Evolutionary conservation across 1,140 invertebrate genomes (phyloP), one percentile per base, ranked within the genome.

Genomic region (Cydia fagiglandana): DNA sequence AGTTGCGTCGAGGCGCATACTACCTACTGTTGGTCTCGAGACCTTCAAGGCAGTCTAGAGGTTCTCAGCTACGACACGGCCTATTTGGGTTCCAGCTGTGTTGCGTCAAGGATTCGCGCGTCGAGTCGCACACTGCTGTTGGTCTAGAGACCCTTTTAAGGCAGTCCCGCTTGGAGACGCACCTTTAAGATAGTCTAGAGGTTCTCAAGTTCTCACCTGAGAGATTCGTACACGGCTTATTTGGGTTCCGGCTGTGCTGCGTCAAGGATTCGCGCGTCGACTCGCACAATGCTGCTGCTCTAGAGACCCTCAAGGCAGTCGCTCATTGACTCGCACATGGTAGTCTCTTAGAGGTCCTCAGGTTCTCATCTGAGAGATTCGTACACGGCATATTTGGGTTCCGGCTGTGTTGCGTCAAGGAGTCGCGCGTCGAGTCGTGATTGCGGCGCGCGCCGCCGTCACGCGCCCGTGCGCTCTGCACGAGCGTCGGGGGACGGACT

Each of bases 341-440:
- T n/a, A n/a, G n/a, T n/a, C n/a, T n/a, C n/a, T n/a, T n/a, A n/a
- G n/a, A 56, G 53, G 4, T 17, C n/a, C 4, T 24, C 17, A 61
- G 56, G 20, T 20, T 24, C 56, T 61, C 53, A 61, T 20, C 20
- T 61, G 56, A 17, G n/a, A 17, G 15, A 13, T 17, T 24, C 50
- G 56, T 61, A 24, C 10, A 53, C 38, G n/a, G 50, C 20, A 61
- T 61, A 79, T 80, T 84, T 28, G 24, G 70, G 78, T 61, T 76
- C 64, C 77, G 45, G 80, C 77, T 76, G 34, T 73, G 83, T 89
- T 86, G 86, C 87, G 88, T 88, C 83, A 87, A 85, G 74, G 74
- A 79, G 86, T 83, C 86, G 83, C 87, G 79, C 87, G 88, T 86
- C 87, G 79, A 73, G 78, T 86, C 88, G 88, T 89, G 88, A 88